These are phyloP conservation scores for Echeneis naucrates DNA, from an alignment of 2,797 vertebrate species.

Conservation along the genomic window DNA sequence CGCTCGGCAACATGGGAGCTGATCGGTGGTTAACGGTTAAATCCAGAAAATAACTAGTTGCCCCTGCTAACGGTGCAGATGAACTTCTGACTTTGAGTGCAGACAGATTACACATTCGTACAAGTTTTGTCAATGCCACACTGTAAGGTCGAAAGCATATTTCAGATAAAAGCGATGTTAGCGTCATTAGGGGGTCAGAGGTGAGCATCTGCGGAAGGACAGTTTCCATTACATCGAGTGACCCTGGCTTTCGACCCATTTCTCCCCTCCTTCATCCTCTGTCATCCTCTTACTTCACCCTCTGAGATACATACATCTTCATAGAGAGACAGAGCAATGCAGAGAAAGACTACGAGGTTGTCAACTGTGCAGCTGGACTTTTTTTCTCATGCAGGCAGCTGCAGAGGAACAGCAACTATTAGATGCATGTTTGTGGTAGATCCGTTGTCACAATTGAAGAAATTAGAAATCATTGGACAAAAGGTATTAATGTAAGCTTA, in stretches of 20 bases:
- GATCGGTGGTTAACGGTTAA: conserved; percentile 27
- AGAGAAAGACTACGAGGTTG: conserved; percentile 3
- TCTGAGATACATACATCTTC: conserved; percentile 22
- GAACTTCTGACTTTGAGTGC: conserved; percentile 46
- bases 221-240: conserved; percentile 72
- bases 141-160: conserved; percentile 48
- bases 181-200: conserved; percentile 54
- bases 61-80: conserved; percentile 3
- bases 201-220: conserved; percentile 70
- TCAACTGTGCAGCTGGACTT: background rate
- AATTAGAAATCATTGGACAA: background rate
- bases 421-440: background rate
- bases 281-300: conserved; percentile 24
- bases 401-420: background rate
- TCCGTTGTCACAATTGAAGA: background rate
- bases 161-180: conserved; percentile 66
- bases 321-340: background rate
- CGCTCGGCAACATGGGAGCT: background rate
- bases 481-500: background rate
- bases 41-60: conserved; percentile 1
- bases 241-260: conserved; percentile 23
- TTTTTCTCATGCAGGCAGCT: conserved; percentile 16
- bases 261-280: background rate
- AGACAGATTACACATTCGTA: conserved; percentile 13
- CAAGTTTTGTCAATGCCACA: conserved; percentile 22